A percentile compares a stretch with the other conserved stretches of the same genome.
Evolutionary conservation across 2,888 invertebrate genomes (phyloP).

Genomic region (Rhopalosiphum nymphaeae): DNA sequence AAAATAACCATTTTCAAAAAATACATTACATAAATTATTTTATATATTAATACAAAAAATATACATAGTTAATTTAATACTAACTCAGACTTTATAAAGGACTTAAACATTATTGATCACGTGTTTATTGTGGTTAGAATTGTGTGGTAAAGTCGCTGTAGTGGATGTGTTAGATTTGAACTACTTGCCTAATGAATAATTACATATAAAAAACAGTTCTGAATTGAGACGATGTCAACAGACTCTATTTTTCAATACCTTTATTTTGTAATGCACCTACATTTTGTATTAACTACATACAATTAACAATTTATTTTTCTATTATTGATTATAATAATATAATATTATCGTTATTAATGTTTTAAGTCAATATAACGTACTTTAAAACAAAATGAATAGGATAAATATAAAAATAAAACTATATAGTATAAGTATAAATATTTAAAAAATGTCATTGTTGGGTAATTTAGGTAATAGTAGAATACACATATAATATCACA

Average conservation of each 20-base stretch:
- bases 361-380: not conserved
- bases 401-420: not conserved
- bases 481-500: not conserved
- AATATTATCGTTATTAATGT: too few species aligned
- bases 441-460: not conserved
- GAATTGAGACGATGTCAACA: not conserved
- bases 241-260: not conserved
- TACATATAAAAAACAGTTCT: not conserved
- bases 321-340: not conserved
- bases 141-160: not conserved
- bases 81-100: not conserved
- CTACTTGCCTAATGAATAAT: not conserved
- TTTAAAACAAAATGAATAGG: not conserved
- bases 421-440: not conserved
- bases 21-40: not conserved
- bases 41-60: not conserved
- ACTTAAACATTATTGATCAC: not conserved
- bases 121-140: not conserved
- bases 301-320: not conserved
- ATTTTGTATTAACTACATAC: not conserved
- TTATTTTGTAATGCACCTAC: not conserved
- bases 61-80: not conserved
- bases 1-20: not conserved
- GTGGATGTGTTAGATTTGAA: not conserved
- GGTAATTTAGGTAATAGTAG: not conserved